These are phyloP conservation scores for Ametastegia equiseti DNA, from an alignment of 2,888 invertebrate genomes.

Conservation along the genomic window DNA sequence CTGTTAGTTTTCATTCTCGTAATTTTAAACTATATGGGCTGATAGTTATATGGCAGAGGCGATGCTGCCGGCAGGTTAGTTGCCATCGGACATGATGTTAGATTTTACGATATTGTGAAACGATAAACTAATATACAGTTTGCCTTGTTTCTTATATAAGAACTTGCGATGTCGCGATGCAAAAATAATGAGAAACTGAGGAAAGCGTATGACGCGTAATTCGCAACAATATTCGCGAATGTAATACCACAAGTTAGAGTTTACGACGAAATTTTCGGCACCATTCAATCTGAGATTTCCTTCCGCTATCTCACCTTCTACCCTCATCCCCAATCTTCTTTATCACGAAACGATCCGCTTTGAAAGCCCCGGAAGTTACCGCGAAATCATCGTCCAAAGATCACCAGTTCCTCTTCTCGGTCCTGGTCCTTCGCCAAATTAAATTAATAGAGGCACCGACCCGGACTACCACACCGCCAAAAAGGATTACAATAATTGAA, in stretches of 20 bases:
- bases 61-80: neutral
- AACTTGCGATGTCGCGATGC: constrained; percentile 12
- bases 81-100: neutral
- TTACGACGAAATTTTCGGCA: constrained; percentile 54
- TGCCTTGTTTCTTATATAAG: constrained; percentile 8
- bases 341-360: constrained; percentile 10
- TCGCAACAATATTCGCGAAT: constrained; percentile 40
- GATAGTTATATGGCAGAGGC: neutral
- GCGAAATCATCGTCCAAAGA: neutral
- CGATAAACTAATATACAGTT: constrained; percentile 26
- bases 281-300: constrained; percentile 57
- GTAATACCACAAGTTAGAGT: too few relatives aligned
- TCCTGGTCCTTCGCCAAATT: neutral
- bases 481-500: constrained; percentile 12
- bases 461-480: neutral
- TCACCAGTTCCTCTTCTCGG: neutral
- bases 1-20: neutral
- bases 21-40: neutral
- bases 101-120: neutral
- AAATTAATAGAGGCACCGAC: constrained; percentile 37
- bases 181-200: constrained; percentile 10
- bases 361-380: neutral
- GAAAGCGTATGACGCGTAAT: too few relatives aligned
- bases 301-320: constrained; percentile 43
- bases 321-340: constrained; percentile 49